Evolutionary conservation across 2,888 invertebrate species (phyloP).

Genomic region (Diploptera punctata): DNA sequence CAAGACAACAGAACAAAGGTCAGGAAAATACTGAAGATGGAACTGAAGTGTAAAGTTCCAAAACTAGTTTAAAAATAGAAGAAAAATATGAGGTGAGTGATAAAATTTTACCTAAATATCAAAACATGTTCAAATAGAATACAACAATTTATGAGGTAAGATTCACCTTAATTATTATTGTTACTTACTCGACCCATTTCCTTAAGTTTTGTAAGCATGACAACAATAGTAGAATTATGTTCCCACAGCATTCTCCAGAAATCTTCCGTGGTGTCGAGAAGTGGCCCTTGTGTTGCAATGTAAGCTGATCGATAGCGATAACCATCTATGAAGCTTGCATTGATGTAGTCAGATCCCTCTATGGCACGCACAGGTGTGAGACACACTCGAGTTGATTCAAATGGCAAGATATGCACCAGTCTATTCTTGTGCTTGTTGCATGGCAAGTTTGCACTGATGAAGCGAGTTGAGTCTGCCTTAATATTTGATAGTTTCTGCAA

Average conservation of each 20-base stretch:
- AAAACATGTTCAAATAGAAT: too few relatives aligned
- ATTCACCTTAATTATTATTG: too few relatives aligned
- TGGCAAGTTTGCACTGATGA: conserved; percentile 94
- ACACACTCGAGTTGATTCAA: conserved; percentile 93
- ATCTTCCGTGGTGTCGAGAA: conserved; percentile 96
- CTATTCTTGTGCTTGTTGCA: conserved; percentile 99
- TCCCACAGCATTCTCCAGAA: conserved; percentile 99
- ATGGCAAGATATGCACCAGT: conserved; percentile 96
- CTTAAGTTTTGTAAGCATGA: conserved; percentile 97
- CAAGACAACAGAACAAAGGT: too few relatives aligned
- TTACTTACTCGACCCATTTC: conserved; percentile 95
- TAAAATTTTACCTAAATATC: too few relatives aligned
- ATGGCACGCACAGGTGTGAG: conserved; percentile 87
- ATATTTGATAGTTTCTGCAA: conserved; percentile 87
- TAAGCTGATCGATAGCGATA: conserved; percentile 91
- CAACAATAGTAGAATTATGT: conserved; percentile 98
- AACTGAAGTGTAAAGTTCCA: too few relatives aligned
- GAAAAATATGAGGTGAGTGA: too few relatives aligned
- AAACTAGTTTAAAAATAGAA: too few relatives aligned
- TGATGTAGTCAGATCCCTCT: conserved; percentile 98
- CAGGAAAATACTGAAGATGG: too few relatives aligned
- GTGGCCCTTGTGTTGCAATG: conserved; percentile 98
- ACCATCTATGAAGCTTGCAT: conserved; percentile 97
- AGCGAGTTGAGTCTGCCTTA: conserved; percentile 92
- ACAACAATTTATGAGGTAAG: too few relatives aligned